Percentiles rank a stretch among this genome's conserved stretches.
phyloP scores from a whole-genome alignment of 2,888 invertebrate genomes.

The Apamea sordens region DNA sequence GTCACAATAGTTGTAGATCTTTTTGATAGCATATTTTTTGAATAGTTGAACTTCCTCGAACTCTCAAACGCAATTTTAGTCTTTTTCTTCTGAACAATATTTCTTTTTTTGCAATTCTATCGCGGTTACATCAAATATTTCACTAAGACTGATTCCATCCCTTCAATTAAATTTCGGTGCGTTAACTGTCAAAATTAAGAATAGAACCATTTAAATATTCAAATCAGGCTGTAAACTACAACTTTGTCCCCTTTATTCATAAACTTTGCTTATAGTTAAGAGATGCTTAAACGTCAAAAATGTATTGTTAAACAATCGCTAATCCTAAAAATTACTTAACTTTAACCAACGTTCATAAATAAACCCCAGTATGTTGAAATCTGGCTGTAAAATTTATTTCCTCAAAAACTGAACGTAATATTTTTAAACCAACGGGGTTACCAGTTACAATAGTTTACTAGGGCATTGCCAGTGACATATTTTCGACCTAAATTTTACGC shows the following conservation, averaged over 20 bases:
- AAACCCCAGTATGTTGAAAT: background rate
- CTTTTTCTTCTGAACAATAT: no score
- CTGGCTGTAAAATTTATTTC: background rate
- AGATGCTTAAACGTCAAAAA: no score
- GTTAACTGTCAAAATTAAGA: background rate
- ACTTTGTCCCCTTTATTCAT: no score
- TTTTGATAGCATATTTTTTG: background rate
- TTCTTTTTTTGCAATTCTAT: background rate
- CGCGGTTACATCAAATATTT: background rate
- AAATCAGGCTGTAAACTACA: background rate
- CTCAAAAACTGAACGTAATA: slow-evolving; percentile 23
- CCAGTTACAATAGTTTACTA: slow-evolving; percentile 51
- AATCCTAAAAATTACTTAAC: background rate
- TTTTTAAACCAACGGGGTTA: slow-evolving; percentile 39
- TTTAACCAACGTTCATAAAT: background rate
- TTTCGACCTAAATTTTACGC: slow-evolving; percentile 37
- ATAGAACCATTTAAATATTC: background rate
- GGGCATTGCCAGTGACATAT: slow-evolving; percentile 43
- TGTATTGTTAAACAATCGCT: no score
- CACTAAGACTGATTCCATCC: background rate
- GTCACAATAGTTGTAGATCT: no score
- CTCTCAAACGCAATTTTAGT: background rate
- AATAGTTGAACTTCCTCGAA: background rate
- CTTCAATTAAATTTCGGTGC: background rate
- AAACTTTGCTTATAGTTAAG: no score